Evolutionary conservation across 2,888 invertebrate genomes (phyloP).

Genomic region (Mythimna impura): DNA sequence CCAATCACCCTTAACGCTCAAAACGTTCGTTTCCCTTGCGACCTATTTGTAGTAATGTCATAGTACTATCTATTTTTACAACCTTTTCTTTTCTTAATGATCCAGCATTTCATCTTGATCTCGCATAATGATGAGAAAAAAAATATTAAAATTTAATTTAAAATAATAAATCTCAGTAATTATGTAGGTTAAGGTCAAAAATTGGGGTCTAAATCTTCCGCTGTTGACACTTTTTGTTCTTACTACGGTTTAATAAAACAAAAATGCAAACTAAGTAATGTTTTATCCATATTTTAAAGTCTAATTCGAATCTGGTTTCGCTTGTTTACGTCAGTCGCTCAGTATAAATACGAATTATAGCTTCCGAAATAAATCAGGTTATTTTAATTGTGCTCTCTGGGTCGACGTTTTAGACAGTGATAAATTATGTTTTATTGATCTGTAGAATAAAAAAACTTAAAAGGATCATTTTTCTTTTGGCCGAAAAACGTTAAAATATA

Average conservation of each 20-base stretch:
- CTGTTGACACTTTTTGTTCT: background rate
- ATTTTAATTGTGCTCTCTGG: conserved; percentile 13
- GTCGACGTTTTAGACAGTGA: background rate
- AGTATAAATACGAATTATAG: conserved; percentile 17
- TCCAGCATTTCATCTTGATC: background rate
- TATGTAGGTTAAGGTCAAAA: too few relatives aligned
- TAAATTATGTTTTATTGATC: conserved; percentile 4
- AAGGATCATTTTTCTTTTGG: too few relatives aligned
- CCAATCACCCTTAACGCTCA: too few relatives aligned
- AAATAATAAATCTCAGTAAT: too few relatives aligned
- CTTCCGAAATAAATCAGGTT: conserved; percentile 19
- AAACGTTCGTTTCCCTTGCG: too few relatives aligned
- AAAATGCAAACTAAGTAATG: conserved; percentile 13
- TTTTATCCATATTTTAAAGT: conserved; percentile 4
- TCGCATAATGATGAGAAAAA: background rate
- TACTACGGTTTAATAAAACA: background rate
- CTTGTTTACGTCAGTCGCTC: conserved; percentile 11
- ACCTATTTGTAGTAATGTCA: too few relatives aligned
- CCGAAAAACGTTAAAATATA: too few relatives aligned
- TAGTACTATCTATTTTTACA: too few relatives aligned
- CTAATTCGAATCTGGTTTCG: conserved; percentile 10
- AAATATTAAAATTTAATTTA: too few relatives aligned
- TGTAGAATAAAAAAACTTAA: background rate
- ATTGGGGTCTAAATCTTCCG: too few relatives aligned
- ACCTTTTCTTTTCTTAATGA: background rate